Evolutionary conservation across 2,888 invertebrate genomes (phyloP), one percentile per base, ranked within the genome.

Genomic region (Cinara cedri): DNA sequence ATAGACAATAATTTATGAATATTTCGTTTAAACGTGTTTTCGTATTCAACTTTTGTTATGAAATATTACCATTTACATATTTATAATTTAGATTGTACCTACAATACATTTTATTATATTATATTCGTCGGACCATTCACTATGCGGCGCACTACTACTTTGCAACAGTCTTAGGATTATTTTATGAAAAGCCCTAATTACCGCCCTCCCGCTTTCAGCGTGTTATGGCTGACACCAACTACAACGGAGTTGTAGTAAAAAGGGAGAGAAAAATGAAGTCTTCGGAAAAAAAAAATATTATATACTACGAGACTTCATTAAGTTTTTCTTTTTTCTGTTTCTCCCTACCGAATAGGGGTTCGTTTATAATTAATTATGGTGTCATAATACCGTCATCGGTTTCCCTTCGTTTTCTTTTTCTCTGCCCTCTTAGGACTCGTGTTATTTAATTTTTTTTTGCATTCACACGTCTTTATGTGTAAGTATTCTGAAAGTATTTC

Each of bases 351-450:
- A 24, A 10, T 10, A 11, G 13, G 24, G n/a, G 54, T 14, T 26
- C 57, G 76, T 68, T 78, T 78, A 34, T 34, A 78, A 78, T 78
- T 78, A 78, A 78, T 78, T 68, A 78, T 68, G 49, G 68, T 78
- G 68, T 78, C 76, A 68, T 78, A 78, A 78, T 78, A 44, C 68
- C 68, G 68, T 78, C 76, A 78, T 78, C 57, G 68, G 57, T 24
- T 57, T 68, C 16, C 57, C 34, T 57, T 19, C 54, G 19, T 76
- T 54, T 66, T 68, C 51, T 76, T 68, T 68, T 6, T 75, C 63
- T 3, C 16, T 19, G 26, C 26, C 19, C 46, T 44, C 54, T 1
- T 19, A 62, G 19, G 34, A 34, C 16, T 14, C 9, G 57, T 76
- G 60, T 78, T 62, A 72, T 72, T 72, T 62, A 51, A 49, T 51